Percentiles rank a stretch among this genome's conserved stretches.
Evolutionary conservation across 2,797 vertebrate genomes (phyloP).

Genomic region (Lindbergichthys nudifrons): DNA sequence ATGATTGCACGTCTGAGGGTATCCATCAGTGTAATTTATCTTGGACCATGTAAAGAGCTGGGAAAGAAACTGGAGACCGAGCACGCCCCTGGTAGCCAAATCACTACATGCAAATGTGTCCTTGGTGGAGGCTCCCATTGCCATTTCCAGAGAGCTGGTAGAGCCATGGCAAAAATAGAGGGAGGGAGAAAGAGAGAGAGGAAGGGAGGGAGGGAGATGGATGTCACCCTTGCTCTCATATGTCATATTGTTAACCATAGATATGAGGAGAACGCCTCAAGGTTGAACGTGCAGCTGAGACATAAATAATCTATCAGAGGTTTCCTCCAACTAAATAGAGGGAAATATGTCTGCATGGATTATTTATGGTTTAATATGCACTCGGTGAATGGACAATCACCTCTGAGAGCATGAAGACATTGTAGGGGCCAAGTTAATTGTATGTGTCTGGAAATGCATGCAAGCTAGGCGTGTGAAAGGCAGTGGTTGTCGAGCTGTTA

Average conservation of each 20-base stretch:
- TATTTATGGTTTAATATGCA: slow-evolving; percentile 86
- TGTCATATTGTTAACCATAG: slow-evolving; percentile 81
- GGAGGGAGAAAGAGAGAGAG: slow-evolving; percentile 22
- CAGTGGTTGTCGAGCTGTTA: slow-evolving; percentile 25
- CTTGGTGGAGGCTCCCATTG: slow-evolving; percentile 64
- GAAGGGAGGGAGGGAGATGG: slow-evolving; percentile 49
- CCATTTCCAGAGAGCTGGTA: slow-evolving; percentile 53
- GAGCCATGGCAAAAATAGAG: slow-evolving; percentile 32
- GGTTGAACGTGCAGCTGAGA: slow-evolving; percentile 81
- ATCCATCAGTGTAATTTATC: slow-evolving; percentile 53
- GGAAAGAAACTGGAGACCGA: slow-evolving; percentile 43
- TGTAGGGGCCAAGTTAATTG: slow-evolving; percentile 64
- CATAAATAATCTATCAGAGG: slow-evolving; percentile 86
- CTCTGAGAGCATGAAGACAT: slow-evolving; percentile 67
- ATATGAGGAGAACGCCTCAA: slow-evolving; percentile 84
- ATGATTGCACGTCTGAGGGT: slow-evolving; percentile 28
- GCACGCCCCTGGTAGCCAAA: slow-evolving; percentile 51
- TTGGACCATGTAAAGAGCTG: slow-evolving; percentile 21
- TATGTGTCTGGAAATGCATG: slow-evolving; percentile 56
- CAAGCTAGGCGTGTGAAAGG: slow-evolving; percentile 24
- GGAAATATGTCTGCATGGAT: slow-evolving; percentile 82
- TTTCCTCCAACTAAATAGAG: slow-evolving; percentile 79
- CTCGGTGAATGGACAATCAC: slow-evolving; percentile 79
- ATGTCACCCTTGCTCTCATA: slow-evolving; percentile 80
- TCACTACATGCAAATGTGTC: slow-evolving; percentile 67